These are phyloP conservation scores for Eilema griseolum DNA, from an alignment of 2,888 invertebrate genomes.

Conservation along the genomic window DNA sequence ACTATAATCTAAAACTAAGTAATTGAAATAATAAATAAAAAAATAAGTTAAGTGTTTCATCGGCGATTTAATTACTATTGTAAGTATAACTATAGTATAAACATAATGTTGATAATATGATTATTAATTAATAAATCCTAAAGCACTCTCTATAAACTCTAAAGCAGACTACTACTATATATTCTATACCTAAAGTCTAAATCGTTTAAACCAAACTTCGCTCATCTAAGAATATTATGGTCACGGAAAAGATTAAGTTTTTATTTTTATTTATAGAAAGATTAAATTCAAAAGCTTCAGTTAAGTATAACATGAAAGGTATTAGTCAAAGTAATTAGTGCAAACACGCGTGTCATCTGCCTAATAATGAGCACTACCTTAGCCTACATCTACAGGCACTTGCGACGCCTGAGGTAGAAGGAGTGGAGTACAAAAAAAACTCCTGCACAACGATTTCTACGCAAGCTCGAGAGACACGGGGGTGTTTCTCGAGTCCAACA, in stretches of 20 bases:
- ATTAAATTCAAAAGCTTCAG: neutral
- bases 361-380: too few relatives aligned
- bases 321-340: neutral
- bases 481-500: neutral
- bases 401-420: neutral
- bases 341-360: too few relatives aligned
- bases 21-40: neutral
- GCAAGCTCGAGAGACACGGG: neutral
- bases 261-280: too few relatives aligned
- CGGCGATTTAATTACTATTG: too few relatives aligned
- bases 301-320: neutral
- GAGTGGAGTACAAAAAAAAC: neutral
- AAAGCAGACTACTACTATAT: too few relatives aligned
- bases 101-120: neutral
- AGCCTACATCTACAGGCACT: neutral
- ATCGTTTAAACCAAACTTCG: neutral
- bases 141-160: too few relatives aligned
- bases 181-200: neutral
- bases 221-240: neutral
- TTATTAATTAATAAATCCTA: too few relatives aligned
- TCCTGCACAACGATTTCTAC: neutral
- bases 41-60: too few relatives aligned
- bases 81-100: too few relatives aligned
- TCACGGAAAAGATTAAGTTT: too few relatives aligned
- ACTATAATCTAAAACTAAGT: slow-evolving; percentile 5